Base-by-base conservation (phyloP, 2,888 invertebrate species). In the Pristionchus maxplancki region DNA sequence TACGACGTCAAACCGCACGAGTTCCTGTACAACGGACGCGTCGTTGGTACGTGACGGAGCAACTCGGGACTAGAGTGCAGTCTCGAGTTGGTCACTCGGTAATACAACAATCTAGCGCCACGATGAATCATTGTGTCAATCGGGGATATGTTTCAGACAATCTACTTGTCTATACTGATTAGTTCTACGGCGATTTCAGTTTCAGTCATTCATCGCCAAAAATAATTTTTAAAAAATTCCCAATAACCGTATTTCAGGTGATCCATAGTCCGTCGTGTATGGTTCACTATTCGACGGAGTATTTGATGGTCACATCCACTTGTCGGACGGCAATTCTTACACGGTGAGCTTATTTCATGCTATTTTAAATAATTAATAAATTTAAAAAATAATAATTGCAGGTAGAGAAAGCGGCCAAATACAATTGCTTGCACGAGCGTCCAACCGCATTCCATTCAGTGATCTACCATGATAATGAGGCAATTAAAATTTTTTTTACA, bases 241-340 rank as follows among this genome's bases (percentile, higher is more conserved):
- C 11, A 37, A 78, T 37, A n/a, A n/a, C n/a, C n/a, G n/a, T n/a
- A n/a, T 82, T 44, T 8, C 95, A 98, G 98, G 97, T 95, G 97
- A 97, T 94, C 96, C 97, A 83, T 96, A 96, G 89, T 98, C 98
- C 94, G 96, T 96, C 92, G 98, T 97, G 92, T 98, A 97, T 96
- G 98, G 99, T 92, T 97, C 98, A 95, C 96, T 99, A 95, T 96
- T 97, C 94, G 97, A 97, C 95, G 99, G 99, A 90, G 96, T 98
- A 90, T 98, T 99, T 95, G 97, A 98, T 95, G 99, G 99, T 91
- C 97, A 97, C 96, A 97, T 99, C 94, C 96, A 97, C 93, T 97
- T 97, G 62, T 90, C 94, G 94, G 96, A 95, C 94, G 97, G 97
- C 92, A 89, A 88, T 0, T 96, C 97, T 89, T 99, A 96, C 96